Conservation (phyloP, 2,113 vertebrate species). For the Nestor notabilis region DNA sequence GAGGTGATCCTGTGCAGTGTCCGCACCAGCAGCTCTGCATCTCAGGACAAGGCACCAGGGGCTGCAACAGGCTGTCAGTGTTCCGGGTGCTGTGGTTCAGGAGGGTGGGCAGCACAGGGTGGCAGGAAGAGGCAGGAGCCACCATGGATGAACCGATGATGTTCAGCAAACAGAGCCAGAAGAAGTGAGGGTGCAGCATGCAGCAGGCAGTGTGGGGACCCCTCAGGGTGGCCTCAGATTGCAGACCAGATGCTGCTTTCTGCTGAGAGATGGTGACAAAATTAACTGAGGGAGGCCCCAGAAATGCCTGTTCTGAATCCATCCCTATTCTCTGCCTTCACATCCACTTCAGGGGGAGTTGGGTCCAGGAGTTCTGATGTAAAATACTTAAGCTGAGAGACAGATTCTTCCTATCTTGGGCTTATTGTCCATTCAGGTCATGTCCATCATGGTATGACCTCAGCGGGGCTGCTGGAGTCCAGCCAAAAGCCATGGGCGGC, state of each 20-base stretch:
- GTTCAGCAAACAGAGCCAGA: not conserved
- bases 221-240: not conserved
- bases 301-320: not conserved
- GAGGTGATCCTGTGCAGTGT: not conserved
- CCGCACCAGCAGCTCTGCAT: not conserved
- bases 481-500: not conserved
- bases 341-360: not conserved
- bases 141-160: not conserved
- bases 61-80: not conserved
- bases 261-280: not conserved
- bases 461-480: not conserved
- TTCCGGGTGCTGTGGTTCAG: fast-evolving
- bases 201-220: not conserved
- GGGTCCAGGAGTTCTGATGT: not conserved
- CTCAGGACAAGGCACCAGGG: fast-evolving
- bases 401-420: not conserved
- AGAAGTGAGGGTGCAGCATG: not conserved
- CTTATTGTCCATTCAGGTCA: not conserved
- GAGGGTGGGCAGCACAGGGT: not conserved
- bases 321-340: not conserved
- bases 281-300: not conserved
- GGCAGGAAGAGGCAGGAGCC: not conserved
- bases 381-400: not conserved
- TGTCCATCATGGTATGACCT: not conserved
- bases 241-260: not conserved